Evolutionary conservation across 2,888 invertebrate genomes (phyloP), one percentile per base, ranked within the genome.

Genomic region (Lepidonotus clava): DNA sequence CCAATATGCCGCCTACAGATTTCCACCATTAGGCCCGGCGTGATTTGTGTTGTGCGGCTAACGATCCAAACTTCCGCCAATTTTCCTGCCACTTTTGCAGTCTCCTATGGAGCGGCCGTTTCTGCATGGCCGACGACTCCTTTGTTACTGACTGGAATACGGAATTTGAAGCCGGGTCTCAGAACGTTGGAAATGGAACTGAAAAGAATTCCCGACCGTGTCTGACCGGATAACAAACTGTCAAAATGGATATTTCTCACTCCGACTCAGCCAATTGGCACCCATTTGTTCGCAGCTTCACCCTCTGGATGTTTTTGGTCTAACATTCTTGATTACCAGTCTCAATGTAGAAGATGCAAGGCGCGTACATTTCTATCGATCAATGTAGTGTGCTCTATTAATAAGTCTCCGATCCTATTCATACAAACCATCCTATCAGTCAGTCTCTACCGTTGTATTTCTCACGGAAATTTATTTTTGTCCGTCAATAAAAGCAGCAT

Each of bases 51-150:
- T 80, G 80, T 80, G 80, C 41, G 28, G 32, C 46, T 80, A 80
- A 80, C 80, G 80, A 80, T 80, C 80, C 80, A 46, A 80, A 80
- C 80, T 80, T 80, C 80, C 80, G 80, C 80, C 80, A 80, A 80
- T 80, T 80, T 80, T 34, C 80, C 80, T n/a, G 80, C 80, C 28
- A 46, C 80, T 80, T 80, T 80, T 80, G 40, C 1, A 28, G 24
- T 28, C 80, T n/a, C 14, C 36, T 38, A 71, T 38, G 36, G 21
- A 34, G 36, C 36, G 34, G 21, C 36, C 21, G 36, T 8, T 71
- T n/a, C 71, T 38, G 36, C 34, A 18, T 38, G 6, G 21, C 18
- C 36, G 21, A 18, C 14, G 36, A 14, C 36, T 38, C 14, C 38
- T 38, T 71, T 71, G 36, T 38, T n/a, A n/a, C 36, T 38, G 71